Base-by-base conservation (phyloP, 2,888 invertebrate genomes). In the Chaitophorus viminalis region DNA sequence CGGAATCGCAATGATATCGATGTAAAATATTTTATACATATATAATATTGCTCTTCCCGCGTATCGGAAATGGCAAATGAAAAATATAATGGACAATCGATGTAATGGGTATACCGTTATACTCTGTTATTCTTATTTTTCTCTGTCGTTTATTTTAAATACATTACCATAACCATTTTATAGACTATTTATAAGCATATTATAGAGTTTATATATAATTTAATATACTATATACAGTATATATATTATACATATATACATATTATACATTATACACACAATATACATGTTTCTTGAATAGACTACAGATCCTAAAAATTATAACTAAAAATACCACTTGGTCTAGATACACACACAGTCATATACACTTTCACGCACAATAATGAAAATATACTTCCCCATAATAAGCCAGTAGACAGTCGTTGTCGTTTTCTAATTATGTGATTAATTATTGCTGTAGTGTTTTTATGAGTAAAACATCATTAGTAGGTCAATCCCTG, bases 371-470 rank as follows among this genome's bases (percentile, higher is more conserved):
- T 9, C 46, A 9, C 5, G 18, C 18, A 31, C 17, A 46, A 46
- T 46, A 46, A 8, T 39, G 17, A 31, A 70, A 3, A 21, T 65
- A n/a, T 1, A n/a, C n/a, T n/a, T 8, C 6, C 6, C 3, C 25
- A 1, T 72, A 29, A 29, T 54, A n/a, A 36, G 72, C 72, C 33
- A n/a, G 82, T 36, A 54, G 72, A 82, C 46, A 9, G 11, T 46
- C 46, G 46, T 46, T 76, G 65, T 46, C 39, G 52, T 21, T 77
- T 85, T 77, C 68, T 85, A 85, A 77, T 85, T 85, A 77, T 77
- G 17, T 65, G 76, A 76, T 84, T 84, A 84, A 65, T 84, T 84
- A 76, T 17, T 25, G 33, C 29, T 31, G 39, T 21, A 25, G 29
- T 18, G 31, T 39, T 68, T 60, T 60, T n/a, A 46, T 9, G 6